phyloP scores from a whole-genome alignment of 2,797 vertebrate species.

The Denticeps clupeoides region DNA sequence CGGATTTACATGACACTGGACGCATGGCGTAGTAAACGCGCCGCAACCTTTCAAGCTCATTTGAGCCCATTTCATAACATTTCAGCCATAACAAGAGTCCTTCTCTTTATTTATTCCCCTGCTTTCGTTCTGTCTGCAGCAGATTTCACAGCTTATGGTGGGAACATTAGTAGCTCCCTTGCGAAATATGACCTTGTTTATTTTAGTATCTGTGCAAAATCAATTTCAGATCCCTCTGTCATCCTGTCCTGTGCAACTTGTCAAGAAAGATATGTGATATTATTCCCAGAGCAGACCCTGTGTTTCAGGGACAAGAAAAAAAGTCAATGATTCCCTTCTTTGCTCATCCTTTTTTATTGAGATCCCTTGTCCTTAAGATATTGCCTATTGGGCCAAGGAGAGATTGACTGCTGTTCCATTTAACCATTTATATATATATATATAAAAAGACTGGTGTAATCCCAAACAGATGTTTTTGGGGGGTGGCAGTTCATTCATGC shows the following conservation, averaged over 20 bases:
- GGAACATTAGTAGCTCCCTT: slow-evolving; percentile 23
- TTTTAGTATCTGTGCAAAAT: slow-evolving; percentile 37
- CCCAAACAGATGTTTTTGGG: slow-evolving; percentile 23
- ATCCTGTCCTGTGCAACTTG: slow-evolving; percentile 26
- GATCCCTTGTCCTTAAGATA: slow-evolving; percentile 27
- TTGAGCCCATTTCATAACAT: slow-evolving; percentile 25
- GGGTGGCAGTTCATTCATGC: too few relatives aligned
- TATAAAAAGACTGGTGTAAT: slow-evolving; percentile 25
- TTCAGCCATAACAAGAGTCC: slow-evolving; percentile 28
- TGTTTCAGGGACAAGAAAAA: slow-evolving; percentile 28
- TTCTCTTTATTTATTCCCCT: slow-evolving; percentile 29
- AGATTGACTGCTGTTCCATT: slow-evolving; percentile 21
- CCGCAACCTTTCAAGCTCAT: slow-evolving; percentile 15
- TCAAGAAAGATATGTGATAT: slow-evolving; percentile 28
- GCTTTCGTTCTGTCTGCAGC: slow-evolving; percentile 12
- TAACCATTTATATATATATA: slow-evolving; percentile 24
- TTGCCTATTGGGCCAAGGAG: slow-evolving; percentile 20
- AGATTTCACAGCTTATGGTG: slow-evolving; percentile 20
- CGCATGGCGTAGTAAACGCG: slow-evolving; percentile 17
- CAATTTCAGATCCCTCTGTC: slow-evolving; percentile 31
- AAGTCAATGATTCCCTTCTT: slow-evolving; percentile 16
- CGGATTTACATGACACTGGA: slow-evolving; percentile 12
- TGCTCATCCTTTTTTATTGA: slow-evolving; percentile 25
- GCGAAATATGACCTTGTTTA: slow-evolving; percentile 36
- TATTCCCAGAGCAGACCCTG: slow-evolving; percentile 19